These are phyloP conservation scores for Rhopalosiphum padi DNA, from an alignment of 1,140 invertebrate species.

Conservation along the genomic window DNA sequence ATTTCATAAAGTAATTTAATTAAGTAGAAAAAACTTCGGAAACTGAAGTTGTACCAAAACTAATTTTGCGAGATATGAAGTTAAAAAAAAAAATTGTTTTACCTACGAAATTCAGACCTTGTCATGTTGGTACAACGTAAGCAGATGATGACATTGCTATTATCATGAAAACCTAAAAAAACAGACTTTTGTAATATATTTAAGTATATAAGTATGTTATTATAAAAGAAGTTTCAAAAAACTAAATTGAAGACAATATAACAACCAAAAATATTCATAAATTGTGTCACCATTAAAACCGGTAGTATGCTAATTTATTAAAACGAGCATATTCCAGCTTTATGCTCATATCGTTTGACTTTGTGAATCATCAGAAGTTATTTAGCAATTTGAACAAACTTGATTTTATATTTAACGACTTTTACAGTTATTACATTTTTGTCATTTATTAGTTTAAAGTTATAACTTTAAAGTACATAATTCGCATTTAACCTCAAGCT, in stretches of 20 bases:
- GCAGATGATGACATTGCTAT: neutral
- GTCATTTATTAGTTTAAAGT: neutral
- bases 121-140: neutral
- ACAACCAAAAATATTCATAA: neutral
- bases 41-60: neutral
- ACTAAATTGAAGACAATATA: neutral
- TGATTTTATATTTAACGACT: neutral
- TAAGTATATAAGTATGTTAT: neutral
- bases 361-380: constrained; percentile 9
- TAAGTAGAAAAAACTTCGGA: neutral
- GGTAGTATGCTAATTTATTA: neutral
- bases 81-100: neutral
- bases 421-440: neutral
- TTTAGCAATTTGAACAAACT: neutral
- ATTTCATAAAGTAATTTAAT: neutral
- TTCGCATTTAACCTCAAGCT: neutral
- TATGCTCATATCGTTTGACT: neutral
- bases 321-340: neutral
- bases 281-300: neutral
- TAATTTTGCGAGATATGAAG: neutral
- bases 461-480: constrained; percentile 7
- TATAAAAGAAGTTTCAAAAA: neutral
- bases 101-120: neutral
- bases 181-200: neutral
- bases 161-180: constrained; percentile 8